These are phyloP conservation scores for Nebria brevicollis DNA, from an alignment of 2,888 invertebrate species.

Conservation along the genomic window DNA sequence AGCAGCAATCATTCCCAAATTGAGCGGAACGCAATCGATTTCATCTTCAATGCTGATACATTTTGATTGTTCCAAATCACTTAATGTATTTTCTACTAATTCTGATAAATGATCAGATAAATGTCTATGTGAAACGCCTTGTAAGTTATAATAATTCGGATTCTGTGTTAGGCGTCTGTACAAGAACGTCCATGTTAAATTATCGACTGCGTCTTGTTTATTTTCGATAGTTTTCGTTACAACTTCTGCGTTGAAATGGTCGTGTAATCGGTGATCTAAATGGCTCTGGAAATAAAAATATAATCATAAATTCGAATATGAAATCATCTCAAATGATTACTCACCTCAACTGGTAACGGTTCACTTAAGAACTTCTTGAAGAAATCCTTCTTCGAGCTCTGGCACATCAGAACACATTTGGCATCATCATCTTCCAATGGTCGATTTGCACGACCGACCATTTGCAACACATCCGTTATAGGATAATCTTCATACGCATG, in stretches of 20 bases:
- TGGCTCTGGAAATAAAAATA: constrained; percentile 75
- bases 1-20: constrained; percentile 99
- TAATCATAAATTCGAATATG: constrained; percentile 1
- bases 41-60: constrained; percentile 98
- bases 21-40: constrained; percentile 95
- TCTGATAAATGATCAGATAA: constrained; percentile 98
- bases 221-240: constrained; percentile 99
- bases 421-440: constrained; percentile 92
- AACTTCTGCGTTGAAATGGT: constrained; percentile 99
- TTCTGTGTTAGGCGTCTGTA: constrained; percentile 97
- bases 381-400: constrained; percentile 97
- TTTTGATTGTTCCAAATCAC: constrained; percentile 94
- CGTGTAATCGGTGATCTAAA: constrained; percentile 96
- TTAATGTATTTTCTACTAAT: constrained; percentile 94
- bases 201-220: constrained; percentile 99
- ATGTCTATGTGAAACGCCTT: constrained; percentile 96
- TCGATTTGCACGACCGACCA: constrained; percentile 96
- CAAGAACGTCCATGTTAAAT: constrained; percentile 98
- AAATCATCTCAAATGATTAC: constrained; percentile 40
- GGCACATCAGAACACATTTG: constrained; percentile 96
- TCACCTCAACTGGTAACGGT: constrained; percentile 91
- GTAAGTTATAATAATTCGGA: constrained; percentile 98
- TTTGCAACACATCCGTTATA: constrained; percentile 95
- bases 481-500: constrained; percentile 98
- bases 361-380: constrained; percentile 98